Conservation (phyloP, 1,140 invertebrate species). For the Rhopalosiphum maidis region DNA sequence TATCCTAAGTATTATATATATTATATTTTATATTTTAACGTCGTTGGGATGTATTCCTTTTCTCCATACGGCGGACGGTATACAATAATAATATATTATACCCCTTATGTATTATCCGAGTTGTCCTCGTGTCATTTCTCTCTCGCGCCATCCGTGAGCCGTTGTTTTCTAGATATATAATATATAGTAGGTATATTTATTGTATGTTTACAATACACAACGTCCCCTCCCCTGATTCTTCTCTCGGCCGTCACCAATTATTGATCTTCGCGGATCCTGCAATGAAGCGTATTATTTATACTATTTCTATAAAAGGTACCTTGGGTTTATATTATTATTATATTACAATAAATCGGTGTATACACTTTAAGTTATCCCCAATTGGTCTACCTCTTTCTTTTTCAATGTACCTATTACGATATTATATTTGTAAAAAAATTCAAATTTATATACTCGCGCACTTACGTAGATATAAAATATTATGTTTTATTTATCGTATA, state of each 20-base stretch:
- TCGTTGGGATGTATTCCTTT: background rate
- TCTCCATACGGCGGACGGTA: background rate
- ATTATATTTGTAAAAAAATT: background rate
- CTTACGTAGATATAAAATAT: background rate
- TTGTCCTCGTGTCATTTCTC: background rate
- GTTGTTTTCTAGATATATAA: background rate
- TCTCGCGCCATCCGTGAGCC: background rate
- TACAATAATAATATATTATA: background rate
- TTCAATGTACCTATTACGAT: background rate
- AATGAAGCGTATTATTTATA: background rate
- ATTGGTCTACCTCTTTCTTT: background rate
- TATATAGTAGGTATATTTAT: background rate
- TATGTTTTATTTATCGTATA: background rate
- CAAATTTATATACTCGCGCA: no score
- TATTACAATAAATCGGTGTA: background rate
- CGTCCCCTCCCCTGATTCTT: no score
- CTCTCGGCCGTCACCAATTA: background rate
- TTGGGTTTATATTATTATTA: background rate
- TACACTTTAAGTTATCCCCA: background rate
- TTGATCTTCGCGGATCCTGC: background rate
- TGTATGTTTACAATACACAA: background rate
- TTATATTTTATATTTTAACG: constrained; percentile 14
- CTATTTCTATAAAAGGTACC: background rate
- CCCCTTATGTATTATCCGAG: background rate
- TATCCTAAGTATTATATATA: background rate